Percentiles rank a stretch among this genome's conserved stretches.
Evolutionary conservation across 2,888 invertebrate genomes (phyloP).

Genomic region (Biston stratarius): DNA sequence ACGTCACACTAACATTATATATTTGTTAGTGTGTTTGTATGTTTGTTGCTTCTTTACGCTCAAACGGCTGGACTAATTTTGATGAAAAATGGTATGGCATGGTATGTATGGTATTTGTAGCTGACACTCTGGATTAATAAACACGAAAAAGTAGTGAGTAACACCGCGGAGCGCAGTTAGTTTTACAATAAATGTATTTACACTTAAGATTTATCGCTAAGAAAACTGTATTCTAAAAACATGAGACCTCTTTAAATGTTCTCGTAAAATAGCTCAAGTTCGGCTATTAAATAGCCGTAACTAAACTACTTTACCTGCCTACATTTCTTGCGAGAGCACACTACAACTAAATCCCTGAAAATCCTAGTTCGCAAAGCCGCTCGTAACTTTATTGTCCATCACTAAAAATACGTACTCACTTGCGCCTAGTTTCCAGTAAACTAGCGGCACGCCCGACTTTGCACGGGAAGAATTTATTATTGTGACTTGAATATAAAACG

Average conservation of each 20-base stretch:
- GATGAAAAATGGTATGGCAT: no score
- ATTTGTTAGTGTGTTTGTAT: no score
- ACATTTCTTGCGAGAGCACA: conserved; percentile 17
- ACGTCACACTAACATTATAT: no score
- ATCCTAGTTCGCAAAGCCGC: conserved; percentile 37
- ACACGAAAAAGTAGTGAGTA: no score
- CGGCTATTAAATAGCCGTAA: conserved; percentile 2
- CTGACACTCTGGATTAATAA: no score
- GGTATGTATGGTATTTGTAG: no score
- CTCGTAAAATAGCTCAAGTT: conserved; percentile 5
- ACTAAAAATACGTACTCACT: conserved; percentile 30
- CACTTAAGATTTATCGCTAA: not conserved
- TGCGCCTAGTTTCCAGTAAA: conserved; percentile 17
- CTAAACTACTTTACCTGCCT: conserved; percentile 5
- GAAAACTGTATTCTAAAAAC: not conserved
- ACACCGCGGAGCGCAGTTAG: no score
- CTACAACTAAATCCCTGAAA: conserved; percentile 33
- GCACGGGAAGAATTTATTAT: no score
- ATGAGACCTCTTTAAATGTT: not conserved
- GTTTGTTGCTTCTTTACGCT: no score
- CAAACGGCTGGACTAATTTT: no score
- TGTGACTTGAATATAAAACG: no score
- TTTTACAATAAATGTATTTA: not conserved
- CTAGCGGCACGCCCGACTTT: no score
- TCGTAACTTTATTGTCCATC: conserved; percentile 39